Percentiles rank a stretch among this genome's conserved stretches.
Evolutionary conservation across 2,797 vertebrate genomes (phyloP).

Genomic region (Muscicapa striata): DNA sequence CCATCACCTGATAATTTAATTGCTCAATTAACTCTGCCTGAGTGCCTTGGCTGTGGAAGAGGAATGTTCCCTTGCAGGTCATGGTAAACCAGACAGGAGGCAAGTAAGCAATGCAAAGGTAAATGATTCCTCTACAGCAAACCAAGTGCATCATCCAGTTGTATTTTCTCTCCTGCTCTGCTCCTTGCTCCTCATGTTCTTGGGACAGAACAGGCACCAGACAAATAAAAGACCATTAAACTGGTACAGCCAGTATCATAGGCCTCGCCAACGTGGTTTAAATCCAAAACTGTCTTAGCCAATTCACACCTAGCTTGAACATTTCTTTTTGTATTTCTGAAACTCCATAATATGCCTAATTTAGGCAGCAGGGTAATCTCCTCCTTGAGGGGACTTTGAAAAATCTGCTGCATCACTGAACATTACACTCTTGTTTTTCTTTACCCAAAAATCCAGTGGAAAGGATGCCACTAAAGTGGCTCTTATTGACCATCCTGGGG

Average conservation of each 20-base stretch:
- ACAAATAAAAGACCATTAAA: neutral
- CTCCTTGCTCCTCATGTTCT: neutral
- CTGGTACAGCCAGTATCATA: neutral
- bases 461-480: neutral
- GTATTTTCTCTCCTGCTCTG: neutral
- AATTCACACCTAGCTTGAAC: neutral
- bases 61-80: constrained; percentile 42
- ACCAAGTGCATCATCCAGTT: neutral
- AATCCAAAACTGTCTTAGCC: neutral
- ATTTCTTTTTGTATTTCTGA: neutral
- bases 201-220: neutral
- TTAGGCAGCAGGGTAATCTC: neutral
- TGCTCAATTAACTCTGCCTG: constrained; percentile 40
- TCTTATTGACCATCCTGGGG: neutral
- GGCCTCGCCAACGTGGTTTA: neutral
- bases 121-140: constrained; percentile 8
- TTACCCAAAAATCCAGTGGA: neutral
- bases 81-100: neutral
- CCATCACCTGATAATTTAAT: constrained; percentile 56
- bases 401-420: neutral
- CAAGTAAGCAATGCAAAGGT: neutral
- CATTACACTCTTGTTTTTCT: neutral
- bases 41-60: neutral
- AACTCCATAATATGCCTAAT: neutral
- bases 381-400: neutral